Percentiles rank a stretch among this genome's conserved stretches.
phyloP scores from a whole-genome alignment of 2,797 vertebrate genomes.

The Hirundo rustica region DNA sequence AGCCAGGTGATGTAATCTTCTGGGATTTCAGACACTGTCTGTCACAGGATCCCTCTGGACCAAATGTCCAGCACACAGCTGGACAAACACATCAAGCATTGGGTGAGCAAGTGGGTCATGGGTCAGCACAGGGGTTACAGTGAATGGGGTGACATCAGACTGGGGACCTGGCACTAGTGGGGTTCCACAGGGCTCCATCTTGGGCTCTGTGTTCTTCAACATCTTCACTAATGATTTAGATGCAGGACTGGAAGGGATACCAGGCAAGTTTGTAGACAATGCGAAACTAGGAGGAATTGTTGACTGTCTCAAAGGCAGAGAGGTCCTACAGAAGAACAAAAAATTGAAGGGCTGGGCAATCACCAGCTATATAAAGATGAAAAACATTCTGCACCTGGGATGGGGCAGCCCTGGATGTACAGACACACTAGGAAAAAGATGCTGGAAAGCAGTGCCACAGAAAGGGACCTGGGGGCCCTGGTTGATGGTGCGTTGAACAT shows the following conservation, averaged over 20 bases:
- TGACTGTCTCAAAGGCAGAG: background rate
- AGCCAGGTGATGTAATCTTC: too few relatives aligned
- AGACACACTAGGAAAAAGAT: background rate
- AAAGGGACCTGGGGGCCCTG: background rate
- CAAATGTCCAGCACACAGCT: background rate
- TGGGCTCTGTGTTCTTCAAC: background rate
- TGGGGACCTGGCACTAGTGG: too few relatives aligned
- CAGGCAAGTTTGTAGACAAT: too few relatives aligned
- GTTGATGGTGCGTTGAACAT: accelerated
- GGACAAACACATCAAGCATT: background rate
- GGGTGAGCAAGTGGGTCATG: too few relatives aligned
- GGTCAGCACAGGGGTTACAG: too few relatives aligned
- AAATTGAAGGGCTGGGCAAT: too few relatives aligned
- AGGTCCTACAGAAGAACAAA: background rate
- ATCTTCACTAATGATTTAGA: background rate
- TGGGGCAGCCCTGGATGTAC: background rate
- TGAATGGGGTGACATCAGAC: background rate
- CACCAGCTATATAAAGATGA: background rate
- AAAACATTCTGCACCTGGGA: background rate
- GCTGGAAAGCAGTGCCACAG: background rate
- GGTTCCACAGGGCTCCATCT: background rate
- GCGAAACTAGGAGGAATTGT: background rate
- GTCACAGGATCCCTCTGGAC: background rate
- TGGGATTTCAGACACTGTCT: background rate
- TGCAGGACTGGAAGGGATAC: background rate